A percentile compares a stretch with the other conserved stretches of the same genome.
Conservation (phyloP, 2,797 vertebrate species). For the Semotilus atromaculatus region DNA sequence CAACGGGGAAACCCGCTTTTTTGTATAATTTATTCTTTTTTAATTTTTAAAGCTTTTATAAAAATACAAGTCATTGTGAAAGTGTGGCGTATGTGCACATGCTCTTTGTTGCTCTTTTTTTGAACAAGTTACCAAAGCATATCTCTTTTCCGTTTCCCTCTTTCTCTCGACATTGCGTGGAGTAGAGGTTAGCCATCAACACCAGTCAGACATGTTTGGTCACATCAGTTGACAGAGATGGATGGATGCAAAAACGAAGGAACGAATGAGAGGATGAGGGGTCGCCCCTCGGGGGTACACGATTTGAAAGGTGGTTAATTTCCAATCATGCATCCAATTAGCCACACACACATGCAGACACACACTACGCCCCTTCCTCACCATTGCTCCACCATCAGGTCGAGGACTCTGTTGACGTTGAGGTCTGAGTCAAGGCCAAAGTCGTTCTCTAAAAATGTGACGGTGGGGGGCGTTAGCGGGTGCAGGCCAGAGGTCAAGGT, state of each 20-base stretch:
- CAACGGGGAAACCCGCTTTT: conserved; percentile 41
- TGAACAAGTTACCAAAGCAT: conserved; percentile 55
- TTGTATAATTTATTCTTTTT: conserved; percentile 46
- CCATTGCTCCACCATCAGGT: conserved; percentile 84
- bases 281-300: conserved; percentile 59
- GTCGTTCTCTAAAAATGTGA: conserved; percentile 87
- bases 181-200: conserved; percentile 63
- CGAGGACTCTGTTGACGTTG: conserved; percentile 82
- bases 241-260: conserved; percentile 59
- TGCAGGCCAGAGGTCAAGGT: conserved; percentile 82
- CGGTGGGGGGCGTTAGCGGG: conserved; percentile 75
- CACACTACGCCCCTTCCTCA: conserved; percentile 64
- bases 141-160: conserved; percentile 54
- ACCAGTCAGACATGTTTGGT: conserved; percentile 63
- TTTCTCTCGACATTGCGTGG: conserved; percentile 80
- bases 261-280: conserved; percentile 37
- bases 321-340: conserved; percentile 62
- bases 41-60: conserved; percentile 22
- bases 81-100: conserved; percentile 55
- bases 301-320: conserved; percentile 56
- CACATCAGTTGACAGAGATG: conserved; percentile 63
- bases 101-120: conserved; percentile 58
- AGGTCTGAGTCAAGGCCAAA: conserved; percentile 86
- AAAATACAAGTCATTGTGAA: conserved; percentile 20
- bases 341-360: conserved; percentile 54